phyloP scores from a whole-genome alignment of 1,140 invertebrate species.

The Bombus breviceps region DNA sequence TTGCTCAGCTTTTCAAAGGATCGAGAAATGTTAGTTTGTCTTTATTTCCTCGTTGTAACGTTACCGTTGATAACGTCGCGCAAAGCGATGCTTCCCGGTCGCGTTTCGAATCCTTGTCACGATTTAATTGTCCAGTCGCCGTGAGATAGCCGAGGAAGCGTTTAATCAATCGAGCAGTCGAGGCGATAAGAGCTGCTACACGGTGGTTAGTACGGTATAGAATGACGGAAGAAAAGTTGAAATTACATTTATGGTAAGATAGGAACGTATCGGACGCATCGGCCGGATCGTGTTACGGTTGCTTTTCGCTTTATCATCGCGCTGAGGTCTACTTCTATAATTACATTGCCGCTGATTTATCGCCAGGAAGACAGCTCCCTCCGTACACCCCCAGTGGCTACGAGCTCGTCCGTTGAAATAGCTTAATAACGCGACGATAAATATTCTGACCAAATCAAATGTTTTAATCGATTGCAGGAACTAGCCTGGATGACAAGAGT shows the following conservation, averaged over 20 bases:
- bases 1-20: background rate
- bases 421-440: slow-evolving; percentile 51
- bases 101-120: background rate
- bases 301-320: slow-evolving; percentile 24
- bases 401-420: slow-evolving; percentile 19
- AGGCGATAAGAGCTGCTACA: background rate
- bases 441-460: slow-evolving; percentile 39
- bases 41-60: background rate
- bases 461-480: slow-evolving; percentile 51
- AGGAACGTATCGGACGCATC: background rate
- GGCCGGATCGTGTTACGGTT: background rate
- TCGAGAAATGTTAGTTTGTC: background rate
- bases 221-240: background rate
- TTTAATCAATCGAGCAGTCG: slow-evolving; percentile 2
- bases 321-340: slow-evolving; percentile 29
- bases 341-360: slow-evolving; percentile 45
- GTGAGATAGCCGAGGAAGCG: background rate
- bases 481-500: slow-evolving; percentile 42
- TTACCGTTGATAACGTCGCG: background rate
- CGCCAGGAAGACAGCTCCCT: slow-evolving; percentile 28
- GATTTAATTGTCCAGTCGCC: slow-evolving; percentile 5
- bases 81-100: background rate
- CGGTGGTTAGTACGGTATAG: background rate
- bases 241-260: background rate
- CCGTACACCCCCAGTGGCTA: slow-evolving; percentile 16